Base-by-base conservation (phyloP, 2,113 vertebrate genomes). In the Lepus timidus region DNA sequence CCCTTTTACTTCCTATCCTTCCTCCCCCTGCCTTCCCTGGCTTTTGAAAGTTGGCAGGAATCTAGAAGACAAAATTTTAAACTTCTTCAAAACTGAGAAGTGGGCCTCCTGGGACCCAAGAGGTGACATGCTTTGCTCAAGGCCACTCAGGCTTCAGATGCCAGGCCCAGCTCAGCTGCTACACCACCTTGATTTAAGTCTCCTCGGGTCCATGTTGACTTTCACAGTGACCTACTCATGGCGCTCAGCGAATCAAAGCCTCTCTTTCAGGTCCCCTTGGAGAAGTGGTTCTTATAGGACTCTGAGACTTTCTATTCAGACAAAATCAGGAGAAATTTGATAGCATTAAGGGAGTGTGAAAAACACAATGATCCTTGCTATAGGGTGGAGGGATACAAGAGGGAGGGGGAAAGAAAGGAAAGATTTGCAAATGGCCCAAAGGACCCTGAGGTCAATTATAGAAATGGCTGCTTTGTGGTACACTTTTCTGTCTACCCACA, bases 251-350 rank as follows among this genome's bases (percentile, higher is more conserved):
- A 70, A 25, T 55, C 36, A 88, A 20, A 25, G 44, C 9, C 78
- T 78, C 95, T 94, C 65, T 79, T 79, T 62, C 58, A 74, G 51
- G 25, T 51, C 22, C 71, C 88, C 27, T 84, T 12, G 11, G 31
- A 11, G 13, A n/a, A 84, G 61, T 27, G 1, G 55, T 61, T 75
- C 51, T 76, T 85, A 75, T n/a, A 90, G 33, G 70, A 88, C 33
- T 85, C 33, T 68, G 49, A 62, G 16, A 84, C 62, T 92, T 90
- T 79, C 75, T 75, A 23, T 55, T 84, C 36, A 87, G 71, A 70
- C 17, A 31, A 94, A 82, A 80, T 62, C n/a, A 74, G 11, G 20
- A 8, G 49, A 71, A 85, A 90, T 70, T 13, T 62, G 31, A 33
- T 55, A 75, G 27, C 31, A 55, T 61, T 90, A 84, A 71, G 87